phyloP scores from a whole-genome alignment of 2,888 invertebrate species.

The Mesorhabditis sp. region DNA sequence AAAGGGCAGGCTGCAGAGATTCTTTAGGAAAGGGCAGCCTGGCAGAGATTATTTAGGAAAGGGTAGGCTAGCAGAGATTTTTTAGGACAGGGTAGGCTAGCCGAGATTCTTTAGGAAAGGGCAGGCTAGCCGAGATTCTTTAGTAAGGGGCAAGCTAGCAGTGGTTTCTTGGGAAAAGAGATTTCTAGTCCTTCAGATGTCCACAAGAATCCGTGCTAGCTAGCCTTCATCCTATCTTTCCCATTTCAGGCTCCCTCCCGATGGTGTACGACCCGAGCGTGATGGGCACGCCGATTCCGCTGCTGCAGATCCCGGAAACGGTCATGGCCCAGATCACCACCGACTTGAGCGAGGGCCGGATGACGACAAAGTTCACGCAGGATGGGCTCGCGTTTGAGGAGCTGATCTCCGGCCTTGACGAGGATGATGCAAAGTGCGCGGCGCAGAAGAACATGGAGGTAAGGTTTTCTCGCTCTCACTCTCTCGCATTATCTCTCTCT shows the following conservation, averaged over 20 bases:
- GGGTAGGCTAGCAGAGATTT: too few species aligned
- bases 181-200: background rate
- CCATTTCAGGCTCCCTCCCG: conserved; percentile 40
- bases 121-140: too few species aligned
- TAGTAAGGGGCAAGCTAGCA: too few species aligned
- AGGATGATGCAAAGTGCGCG: conserved; percentile 22
- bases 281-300: conserved; percentile 63
- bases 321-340: conserved; percentile 57
- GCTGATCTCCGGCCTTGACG: conserved; percentile 17
- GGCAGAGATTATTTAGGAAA: too few species aligned
- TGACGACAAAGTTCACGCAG: conserved; percentile 27
- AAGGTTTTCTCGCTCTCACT: background rate
- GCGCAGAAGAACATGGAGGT: conserved; percentile 20
- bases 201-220: background rate
- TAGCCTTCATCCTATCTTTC: too few species aligned
- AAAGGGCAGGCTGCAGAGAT: too few species aligned
- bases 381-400: conserved; percentile 29
- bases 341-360: conserved; percentile 34
- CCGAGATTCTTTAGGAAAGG: too few species aligned
- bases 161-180: too few species aligned
- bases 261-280: conserved; percentile 61
- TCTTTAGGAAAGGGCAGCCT: too few species aligned
- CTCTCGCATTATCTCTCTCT: too few species aligned
- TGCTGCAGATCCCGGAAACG: conserved; percentile 67
- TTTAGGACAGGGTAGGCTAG: too few species aligned